These are phyloP conservation scores for Beaufortia kweichowensis DNA, from an alignment of 2,113 vertebrate genomes.

Conservation along the genomic window DNA sequence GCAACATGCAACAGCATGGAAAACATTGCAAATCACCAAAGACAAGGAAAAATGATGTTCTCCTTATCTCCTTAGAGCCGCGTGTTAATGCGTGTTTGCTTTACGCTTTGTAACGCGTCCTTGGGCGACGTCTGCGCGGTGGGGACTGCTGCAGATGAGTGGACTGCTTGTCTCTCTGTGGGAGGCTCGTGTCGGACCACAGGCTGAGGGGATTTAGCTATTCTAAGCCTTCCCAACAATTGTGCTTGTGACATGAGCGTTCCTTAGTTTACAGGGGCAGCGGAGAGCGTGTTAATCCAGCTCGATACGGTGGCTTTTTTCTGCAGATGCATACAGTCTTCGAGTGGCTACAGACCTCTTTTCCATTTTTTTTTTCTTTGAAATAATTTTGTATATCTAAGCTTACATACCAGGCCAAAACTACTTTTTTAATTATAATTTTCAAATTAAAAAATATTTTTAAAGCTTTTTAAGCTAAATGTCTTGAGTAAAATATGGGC, in stretches of 20 bases:
- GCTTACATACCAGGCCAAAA: no score
- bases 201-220: slow-evolving; percentile 46
- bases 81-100: slow-evolving; percentile 18
- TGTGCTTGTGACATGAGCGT: slow-evolving; percentile 45
- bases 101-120: slow-evolving; percentile 15
- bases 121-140: neutral
- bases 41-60: neutral
- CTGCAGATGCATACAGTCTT: slow-evolving; percentile 23
- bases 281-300: slow-evolving; percentile 36
- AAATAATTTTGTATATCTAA: no score
- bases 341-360: slow-evolving; percentile 4
- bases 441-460: no score
- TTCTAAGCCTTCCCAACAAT: slow-evolving; percentile 44
- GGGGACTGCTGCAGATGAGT: neutral
- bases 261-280: slow-evolving; percentile 38
- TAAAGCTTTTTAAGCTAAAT: no score
- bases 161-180: slow-evolving; percentile 25
- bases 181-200: slow-evolving; percentile 27
- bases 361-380: neutral
- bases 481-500: no score
- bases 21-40: neutral
- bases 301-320: neutral
- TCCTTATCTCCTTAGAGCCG: neutral
- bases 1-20: slow-evolving; percentile 1
- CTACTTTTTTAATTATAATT: no score